Evolutionary conservation across 1,140 invertebrate genomes (phyloP), one percentile per base, ranked within the genome.

Genomic region (Himalopsyche phryganea): DNA sequence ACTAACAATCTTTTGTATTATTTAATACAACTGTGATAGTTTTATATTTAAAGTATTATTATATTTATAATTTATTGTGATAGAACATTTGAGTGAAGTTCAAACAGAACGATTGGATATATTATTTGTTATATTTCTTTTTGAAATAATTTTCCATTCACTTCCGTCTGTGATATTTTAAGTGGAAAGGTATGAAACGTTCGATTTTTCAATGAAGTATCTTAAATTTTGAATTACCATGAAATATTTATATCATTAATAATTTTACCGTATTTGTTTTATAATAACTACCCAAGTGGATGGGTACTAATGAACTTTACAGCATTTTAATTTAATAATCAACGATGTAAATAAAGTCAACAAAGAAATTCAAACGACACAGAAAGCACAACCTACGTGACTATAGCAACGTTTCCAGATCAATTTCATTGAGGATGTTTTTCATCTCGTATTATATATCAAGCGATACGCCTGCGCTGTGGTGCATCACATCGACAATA

Each of bases 1-100:
- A 28, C 3, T 9, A 5, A 28, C 23, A 28, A 28, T 5, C 23
- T 28, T 28, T 28, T 28, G 23, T 28, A 28, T 28, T 28, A 28
- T 28, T 28, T 28, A 28, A 28, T 53, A 53, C 44, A 53, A 14
- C 51, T 45, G 51, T 54, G 51, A 46, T 54, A 54, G 9, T 28
- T 28, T 28, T 5, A 28, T 28, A n/a, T n/a, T n/a, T n/a, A 5
- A 28, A 28, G 51, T 46, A 46, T 54, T 54, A 35, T 33, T 46
- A 28, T 23, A 13, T 13, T 13, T 13, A 5, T 40, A 40, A 40
- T 40, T 40, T 40, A 13, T 13, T 40, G 11, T 40, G 11, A 40
- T 13, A 40, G n/a, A 40, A 5, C 9, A 28, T 28, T 28, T 28
- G 23, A 28, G 23, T 28, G 23, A 28, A 28, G 23, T 28, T 28